Percentiles rank a stretch among this genome's conserved stretches.
Conservation (phyloP, 2,113 vertebrate genomes). For the Oryzias javanicus region DNA sequence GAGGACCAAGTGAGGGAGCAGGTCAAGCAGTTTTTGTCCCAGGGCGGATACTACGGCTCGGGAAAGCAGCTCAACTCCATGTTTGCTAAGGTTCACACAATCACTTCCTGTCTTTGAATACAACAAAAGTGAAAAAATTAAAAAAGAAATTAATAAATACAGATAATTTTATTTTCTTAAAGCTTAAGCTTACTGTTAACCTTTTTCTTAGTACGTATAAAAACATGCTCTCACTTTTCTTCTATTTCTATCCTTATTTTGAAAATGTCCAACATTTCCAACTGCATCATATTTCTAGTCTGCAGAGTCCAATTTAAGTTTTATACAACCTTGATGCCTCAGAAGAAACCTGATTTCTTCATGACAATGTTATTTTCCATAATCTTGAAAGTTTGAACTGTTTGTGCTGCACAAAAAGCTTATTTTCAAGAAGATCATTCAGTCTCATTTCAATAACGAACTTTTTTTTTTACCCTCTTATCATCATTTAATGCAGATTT, state of each 20-base stretch:
- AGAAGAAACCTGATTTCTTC: background rate
- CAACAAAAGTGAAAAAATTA: too few relatives aligned
- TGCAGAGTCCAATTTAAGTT: background rate
- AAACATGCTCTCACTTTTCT: too few relatives aligned
- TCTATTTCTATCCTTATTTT: background rate
- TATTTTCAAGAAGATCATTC: background rate
- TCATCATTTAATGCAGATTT: background rate
- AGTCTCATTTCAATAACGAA: background rate
- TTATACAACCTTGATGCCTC: background rate
- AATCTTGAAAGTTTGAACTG: background rate
- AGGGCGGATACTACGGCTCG: conserved; percentile 97
- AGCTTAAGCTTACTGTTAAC: too few relatives aligned
- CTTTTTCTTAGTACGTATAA: too few relatives aligned
- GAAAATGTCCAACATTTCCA: background rate
- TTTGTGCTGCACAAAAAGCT: background rate
- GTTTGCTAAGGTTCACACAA: conserved; percentile 91
- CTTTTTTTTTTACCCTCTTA: too few relatives aligned
- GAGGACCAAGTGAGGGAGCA: conserved; percentile 98
- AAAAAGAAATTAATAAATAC: too few relatives aligned
- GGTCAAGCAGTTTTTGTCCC: conserved; percentile 97
- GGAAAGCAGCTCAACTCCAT: conserved; percentile 99
- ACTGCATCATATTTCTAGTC: background rate
- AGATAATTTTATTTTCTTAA: too few relatives aligned
- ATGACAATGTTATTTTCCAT: background rate
- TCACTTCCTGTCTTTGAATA: background rate